phyloP scores from a whole-genome alignment of 2,113 vertebrate species.

The Dunckerocampus dactyliophorus region DNA sequence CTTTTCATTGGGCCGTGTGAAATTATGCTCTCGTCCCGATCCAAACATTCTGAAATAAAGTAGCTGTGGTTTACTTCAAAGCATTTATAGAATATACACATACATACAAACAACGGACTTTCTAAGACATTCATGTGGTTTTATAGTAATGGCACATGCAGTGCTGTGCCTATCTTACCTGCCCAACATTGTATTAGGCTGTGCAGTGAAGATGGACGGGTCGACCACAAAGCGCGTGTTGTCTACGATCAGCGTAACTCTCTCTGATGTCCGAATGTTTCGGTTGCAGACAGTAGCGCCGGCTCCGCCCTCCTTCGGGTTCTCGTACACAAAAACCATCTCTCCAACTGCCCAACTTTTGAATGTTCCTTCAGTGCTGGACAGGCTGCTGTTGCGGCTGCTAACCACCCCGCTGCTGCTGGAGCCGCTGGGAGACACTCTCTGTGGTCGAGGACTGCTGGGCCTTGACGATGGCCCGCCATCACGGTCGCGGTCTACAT shows the following conservation, averaged over 20 bases:
- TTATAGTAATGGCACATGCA: no score
- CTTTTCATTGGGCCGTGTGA: constrained; percentile 97
- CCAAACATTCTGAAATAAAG: constrained; percentile 90
- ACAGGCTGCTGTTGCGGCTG: constrained; percentile 91
- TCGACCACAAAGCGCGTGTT: constrained; percentile 98
- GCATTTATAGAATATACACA: not conserved
- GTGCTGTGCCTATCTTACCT: constrained; percentile 70
- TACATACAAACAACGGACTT: no score
- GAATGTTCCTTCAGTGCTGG: constrained; percentile 87
- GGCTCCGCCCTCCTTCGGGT: constrained; percentile 80
- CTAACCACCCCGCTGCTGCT: constrained; percentile 82
- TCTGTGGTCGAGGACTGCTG: constrained; percentile 90
- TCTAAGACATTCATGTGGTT: no score
- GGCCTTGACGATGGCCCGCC: constrained; percentile 84
- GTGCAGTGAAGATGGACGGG: constrained; percentile 94
- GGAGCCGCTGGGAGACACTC: constrained; percentile 86
- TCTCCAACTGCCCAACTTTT: constrained; percentile 81
- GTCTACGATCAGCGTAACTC: constrained; percentile 95
- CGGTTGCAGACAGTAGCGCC: constrained; percentile 64
- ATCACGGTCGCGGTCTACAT: constrained; percentile 88
- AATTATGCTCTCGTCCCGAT: constrained; percentile 97
- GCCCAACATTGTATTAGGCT: constrained; percentile 98
- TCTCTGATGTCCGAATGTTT: constrained; percentile 85
- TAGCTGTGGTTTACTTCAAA: constrained; percentile 4
- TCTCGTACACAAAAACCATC: constrained; percentile 97